Conservation (phyloP, 2,797 vertebrate genomes). For the Falco columbarius region DNA sequence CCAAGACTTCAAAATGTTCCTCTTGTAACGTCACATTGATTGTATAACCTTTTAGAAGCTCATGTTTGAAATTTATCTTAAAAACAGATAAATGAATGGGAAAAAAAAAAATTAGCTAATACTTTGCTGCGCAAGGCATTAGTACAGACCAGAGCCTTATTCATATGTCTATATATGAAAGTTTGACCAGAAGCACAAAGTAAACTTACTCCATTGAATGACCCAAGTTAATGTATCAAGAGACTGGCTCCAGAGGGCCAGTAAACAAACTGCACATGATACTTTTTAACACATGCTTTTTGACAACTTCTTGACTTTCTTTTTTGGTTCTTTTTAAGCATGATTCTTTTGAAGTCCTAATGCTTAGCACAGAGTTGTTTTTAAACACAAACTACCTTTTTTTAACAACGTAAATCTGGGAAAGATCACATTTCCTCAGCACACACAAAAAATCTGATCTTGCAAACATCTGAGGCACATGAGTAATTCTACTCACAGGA, state of each 20-base stretch:
- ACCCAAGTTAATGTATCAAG: background rate
- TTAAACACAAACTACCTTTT: conserved; percentile 8
- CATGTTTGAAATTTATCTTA: conserved; percentile 31
- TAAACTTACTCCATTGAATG: conserved; percentile 17
- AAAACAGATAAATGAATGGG: background rate
- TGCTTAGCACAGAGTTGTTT: background rate
- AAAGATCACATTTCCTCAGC: background rate
- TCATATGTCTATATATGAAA: background rate
- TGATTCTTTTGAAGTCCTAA: conserved; percentile 9
- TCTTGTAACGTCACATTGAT: background rate
- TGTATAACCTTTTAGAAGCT: conserved; percentile 34
- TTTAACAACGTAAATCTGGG: background rate
- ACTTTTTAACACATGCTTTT: conserved; percentile 29
- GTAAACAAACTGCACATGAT: background rate
- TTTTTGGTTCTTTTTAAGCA: background rate
- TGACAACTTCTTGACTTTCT: background rate
- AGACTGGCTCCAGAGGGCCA: conserved; percentile 15
- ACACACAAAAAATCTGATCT: background rate
- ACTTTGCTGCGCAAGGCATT: background rate
- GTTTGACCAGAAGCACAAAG: conserved; percentile 9
- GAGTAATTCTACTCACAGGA: background rate
- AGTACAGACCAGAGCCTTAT: background rate
- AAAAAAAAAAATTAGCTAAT: conserved; percentile 4
- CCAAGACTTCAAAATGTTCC: background rate
- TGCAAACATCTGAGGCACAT: background rate